Percentiles rank a stretch among this genome's conserved stretches.
phyloP scores from a whole-genome alignment of 2,888 invertebrate genomes.

The Agriotes lineatus region DNA sequence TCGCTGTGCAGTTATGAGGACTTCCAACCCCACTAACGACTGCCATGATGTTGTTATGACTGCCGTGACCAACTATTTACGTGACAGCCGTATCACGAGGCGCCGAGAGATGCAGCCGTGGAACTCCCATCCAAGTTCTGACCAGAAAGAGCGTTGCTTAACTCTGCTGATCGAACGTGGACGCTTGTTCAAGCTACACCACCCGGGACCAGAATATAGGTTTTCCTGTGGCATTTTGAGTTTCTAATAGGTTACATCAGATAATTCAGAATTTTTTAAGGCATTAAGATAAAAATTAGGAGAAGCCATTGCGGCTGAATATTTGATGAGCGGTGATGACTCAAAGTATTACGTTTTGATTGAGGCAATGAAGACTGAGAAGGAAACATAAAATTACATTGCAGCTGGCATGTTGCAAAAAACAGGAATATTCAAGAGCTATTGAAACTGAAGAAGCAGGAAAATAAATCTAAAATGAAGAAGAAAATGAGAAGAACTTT shows the following conservation, averaged over 20 bases:
- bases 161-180: too few relatives aligned
- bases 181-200: too few relatives aligned
- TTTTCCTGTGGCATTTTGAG: too few relatives aligned
- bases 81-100: too few relatives aligned
- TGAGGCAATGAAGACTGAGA: conserved; percentile 20
- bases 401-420: conserved; percentile 49
- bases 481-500: conserved; percentile 44
- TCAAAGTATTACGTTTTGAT: conserved; percentile 42
- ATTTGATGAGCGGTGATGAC: conserved; percentile 47
- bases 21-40: too few relatives aligned
- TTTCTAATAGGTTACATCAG: conserved; percentile 20
- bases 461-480: conserved; percentile 39
- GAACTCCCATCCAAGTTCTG: too few relatives aligned
- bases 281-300: conserved; percentile 38
- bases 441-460: conserved; percentile 3
- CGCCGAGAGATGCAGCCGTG: too few relatives aligned
- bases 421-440: conserved; percentile 46
- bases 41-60: too few relatives aligned
- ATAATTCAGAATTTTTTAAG: conserved; percentile 26
- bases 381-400: conserved; percentile 44
- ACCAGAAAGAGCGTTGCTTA: too few relatives aligned
- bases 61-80: too few relatives aligned
- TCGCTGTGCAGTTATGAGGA: too few relatives aligned
- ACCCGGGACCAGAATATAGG: too few relatives aligned
- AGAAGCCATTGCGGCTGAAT: conserved; percentile 35